Percentiles rank a stretch among this genome's conserved stretches.
Evolutionary conservation across 1,140 invertebrate species (phyloP).

Genomic region (Pogonus chalceus): DNA sequence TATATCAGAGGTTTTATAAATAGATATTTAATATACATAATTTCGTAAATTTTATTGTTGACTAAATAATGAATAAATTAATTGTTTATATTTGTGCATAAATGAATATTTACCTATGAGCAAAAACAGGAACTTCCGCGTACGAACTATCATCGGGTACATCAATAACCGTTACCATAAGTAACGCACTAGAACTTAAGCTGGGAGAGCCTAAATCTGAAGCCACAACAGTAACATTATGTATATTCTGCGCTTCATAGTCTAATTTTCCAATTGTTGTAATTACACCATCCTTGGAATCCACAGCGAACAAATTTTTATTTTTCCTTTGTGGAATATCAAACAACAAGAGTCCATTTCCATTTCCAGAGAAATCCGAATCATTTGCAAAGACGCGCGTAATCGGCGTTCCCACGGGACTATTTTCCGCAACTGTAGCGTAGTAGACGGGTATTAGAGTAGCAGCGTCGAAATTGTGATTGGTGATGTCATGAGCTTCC

Average conservation of each 20-base stretch:
- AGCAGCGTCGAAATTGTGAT: slow-evolving; percentile 39
- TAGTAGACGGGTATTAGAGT: slow-evolving; percentile 54
- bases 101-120: too few species aligned
- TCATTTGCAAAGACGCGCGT: slow-evolving; percentile 71
- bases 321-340: slow-evolving; percentile 52
- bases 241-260: slow-evolving; percentile 52
- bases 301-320: slow-evolving; percentile 60
- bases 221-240: slow-evolving; percentile 70
- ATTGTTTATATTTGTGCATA: too few species aligned
- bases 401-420: slow-evolving; percentile 55
- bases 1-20: too few species aligned
- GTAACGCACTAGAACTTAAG: slow-evolving; percentile 62
- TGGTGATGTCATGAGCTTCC: slow-evolving; percentile 36
- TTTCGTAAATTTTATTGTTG: too few species aligned
- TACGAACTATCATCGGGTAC: slow-evolving; percentile 46
- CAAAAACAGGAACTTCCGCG: slow-evolving; percentile 49
- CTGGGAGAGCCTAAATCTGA: slow-evolving; percentile 75
- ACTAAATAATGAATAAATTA: too few species aligned
- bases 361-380: slow-evolving; percentile 71
- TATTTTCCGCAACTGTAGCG: slow-evolving; percentile 56
- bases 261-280: slow-evolving; percentile 63
- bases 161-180: slow-evolving; percentile 56
- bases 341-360: slow-evolving; percentile 69
- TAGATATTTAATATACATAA: too few species aligned
- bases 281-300: slow-evolving; percentile 69